Evolutionary conservation across 2,888 invertebrate species (phyloP).

Genomic region (Cephus runcator): DNA sequence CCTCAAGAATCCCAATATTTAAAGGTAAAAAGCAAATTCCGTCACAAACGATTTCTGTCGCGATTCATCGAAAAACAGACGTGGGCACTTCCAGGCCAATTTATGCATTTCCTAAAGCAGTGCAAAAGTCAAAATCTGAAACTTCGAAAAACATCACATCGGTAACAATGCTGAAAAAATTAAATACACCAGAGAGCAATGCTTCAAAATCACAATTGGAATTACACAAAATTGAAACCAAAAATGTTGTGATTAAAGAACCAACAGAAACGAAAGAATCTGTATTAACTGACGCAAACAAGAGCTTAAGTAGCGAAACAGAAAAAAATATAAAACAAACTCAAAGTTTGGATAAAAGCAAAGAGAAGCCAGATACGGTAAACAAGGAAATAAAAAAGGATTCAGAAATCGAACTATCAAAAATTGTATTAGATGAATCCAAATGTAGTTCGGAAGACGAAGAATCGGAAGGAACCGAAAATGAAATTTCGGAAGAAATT

Average conservation of each 20-base stretch:
- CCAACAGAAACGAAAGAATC: too few species aligned
- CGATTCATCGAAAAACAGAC: slow-evolving; percentile 31
- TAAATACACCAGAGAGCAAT: neutral
- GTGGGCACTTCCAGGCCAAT: slow-evolving; percentile 26
- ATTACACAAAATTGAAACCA: neutral
- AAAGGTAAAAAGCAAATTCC: slow-evolving; percentile 33
- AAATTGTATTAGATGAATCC: neutral
- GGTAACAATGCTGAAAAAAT: neutral
- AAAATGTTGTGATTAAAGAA: neutral
- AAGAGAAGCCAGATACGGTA: neutral
- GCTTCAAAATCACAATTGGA: neutral
- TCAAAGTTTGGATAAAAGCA: too few species aligned
- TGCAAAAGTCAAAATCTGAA: neutral
- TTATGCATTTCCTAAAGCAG: slow-evolving; percentile 3
- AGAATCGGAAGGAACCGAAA: slow-evolving; percentile 55
- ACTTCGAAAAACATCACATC: neutral
- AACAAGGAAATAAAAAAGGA: neutral
- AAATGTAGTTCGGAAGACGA: slow-evolving; percentile 10
- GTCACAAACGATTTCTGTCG: slow-evolving; percentile 32
- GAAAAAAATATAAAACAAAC: too few species aligned
- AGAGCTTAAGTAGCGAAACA: neutral
- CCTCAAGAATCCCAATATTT: slow-evolving; percentile 50
- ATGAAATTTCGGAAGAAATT: slow-evolving; percentile 26
- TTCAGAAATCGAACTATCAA: neutral
- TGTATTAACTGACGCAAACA: too few species aligned